Base-by-base conservation (phyloP, 2,888 invertebrate species). In the Spilosoma lubricipeda region DNA sequence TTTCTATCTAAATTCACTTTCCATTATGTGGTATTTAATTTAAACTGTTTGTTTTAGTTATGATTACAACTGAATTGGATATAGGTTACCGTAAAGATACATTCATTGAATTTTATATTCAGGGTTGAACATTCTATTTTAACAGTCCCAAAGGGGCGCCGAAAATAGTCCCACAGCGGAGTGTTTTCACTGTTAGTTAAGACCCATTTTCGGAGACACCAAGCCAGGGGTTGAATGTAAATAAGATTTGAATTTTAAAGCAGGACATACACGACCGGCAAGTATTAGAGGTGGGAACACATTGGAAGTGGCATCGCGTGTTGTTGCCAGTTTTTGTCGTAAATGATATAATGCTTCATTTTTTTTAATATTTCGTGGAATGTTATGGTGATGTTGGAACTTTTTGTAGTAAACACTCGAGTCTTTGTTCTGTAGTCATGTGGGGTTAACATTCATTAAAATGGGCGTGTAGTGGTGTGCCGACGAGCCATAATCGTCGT, bases 211-310 rank as follows among this genome's bases (percentile, higher is more conserved):
- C 85, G 89, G 87, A 83, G 88, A 89, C 89, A 87, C 85, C 85
- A 82, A 86, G 83, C 85, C 87, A 85, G 85, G 88, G 92, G 91
- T 88, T 91, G 93, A 93, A 94, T 94, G 93, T 92, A 93, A 94
- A 94, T 91, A 94, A 90, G 91, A 90, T 92, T 92, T 94, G 91
- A 94, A 94, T 94, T 92, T 94, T 93, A 92, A 92, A 95, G 88
- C 83, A 88, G 84, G 80, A 78, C 82, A 81, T 82, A 80, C 83
- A 83, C 79, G 85, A 83, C 78, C 82, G 81, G 77, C 77, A 65
- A 78, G 76, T 85, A 80, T 76, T 75, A 78, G 73, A 70, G 36
- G 65, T 70, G 75, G 76, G 66, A 78, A 76, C 68, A 78, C 81
- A 77, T 77, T 74, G 72, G 70, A 71, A 78, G 77, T 70, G 71